Conservation (phyloP, 2,888 invertebrate genomes). For the Seladonia tumulorum region DNA sequence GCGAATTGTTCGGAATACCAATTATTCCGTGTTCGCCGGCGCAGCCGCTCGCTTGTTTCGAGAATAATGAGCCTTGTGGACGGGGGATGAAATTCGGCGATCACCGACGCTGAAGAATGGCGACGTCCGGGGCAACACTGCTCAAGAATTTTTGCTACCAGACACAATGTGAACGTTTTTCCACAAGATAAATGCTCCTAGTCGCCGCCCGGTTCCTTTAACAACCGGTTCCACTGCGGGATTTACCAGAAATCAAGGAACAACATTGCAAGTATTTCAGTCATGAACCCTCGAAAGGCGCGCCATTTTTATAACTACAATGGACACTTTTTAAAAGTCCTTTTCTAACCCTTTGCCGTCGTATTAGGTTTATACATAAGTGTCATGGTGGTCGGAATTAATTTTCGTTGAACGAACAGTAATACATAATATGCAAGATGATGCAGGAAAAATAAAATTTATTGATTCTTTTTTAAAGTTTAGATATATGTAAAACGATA, state of each 20-base stretch:
- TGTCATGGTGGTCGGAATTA: too few relatives aligned
- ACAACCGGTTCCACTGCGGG: background rate
- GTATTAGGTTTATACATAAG: too few relatives aligned
- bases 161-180: background rate
- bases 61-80: background rate
- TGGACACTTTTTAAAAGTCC: too few relatives aligned
- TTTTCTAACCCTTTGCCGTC: too few relatives aligned
- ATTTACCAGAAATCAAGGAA: background rate
- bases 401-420: too few relatives aligned
- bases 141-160: background rate
- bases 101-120: background rate
- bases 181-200: background rate
- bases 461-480: too few relatives aligned
- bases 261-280: background rate
- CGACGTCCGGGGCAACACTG: background rate
- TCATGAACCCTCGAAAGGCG: too few relatives aligned
- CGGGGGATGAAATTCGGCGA: conserved; percentile 3
- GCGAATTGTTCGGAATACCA: conserved; percentile 41
- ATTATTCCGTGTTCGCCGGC: conserved; percentile 31
- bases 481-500: too few relatives aligned
- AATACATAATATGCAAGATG: too few relatives aligned
- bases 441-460: too few relatives aligned
- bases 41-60: background rate
- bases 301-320: too few relatives aligned
- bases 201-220: background rate